Conservation (phyloP, 35 echinoderm and acorn worm genomes). For the Hemicentrotus pulcherrimus region DNA sequence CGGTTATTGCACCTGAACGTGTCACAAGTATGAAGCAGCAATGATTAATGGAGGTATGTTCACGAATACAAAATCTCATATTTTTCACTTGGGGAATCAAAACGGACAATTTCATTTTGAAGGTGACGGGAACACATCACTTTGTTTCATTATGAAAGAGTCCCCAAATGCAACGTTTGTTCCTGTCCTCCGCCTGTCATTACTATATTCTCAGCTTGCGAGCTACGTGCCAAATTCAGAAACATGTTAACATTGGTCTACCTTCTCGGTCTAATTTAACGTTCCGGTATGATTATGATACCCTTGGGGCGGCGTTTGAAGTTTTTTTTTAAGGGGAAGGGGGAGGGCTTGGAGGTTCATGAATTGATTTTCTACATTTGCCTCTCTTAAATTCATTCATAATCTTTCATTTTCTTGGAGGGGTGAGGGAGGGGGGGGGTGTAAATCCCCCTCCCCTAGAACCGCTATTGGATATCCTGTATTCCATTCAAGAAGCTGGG, state of each 20-base stretch:
- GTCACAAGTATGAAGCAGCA: background rate
- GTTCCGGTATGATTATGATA: background rate
- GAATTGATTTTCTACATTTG: too few relatives aligned
- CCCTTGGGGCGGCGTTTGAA: background rate
- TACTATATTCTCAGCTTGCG: background rate
- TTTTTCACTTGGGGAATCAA: background rate
- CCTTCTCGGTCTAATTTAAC: background rate
- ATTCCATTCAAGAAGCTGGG: background rate
- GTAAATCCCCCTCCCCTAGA: too few relatives aligned
- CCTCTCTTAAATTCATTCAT: too few relatives aligned
- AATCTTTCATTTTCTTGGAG: too few relatives aligned
- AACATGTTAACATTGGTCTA: background rate
- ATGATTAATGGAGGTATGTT: constrained; percentile 3
- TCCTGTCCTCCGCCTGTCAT: background rate
- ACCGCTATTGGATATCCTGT: background rate
- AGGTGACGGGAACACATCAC: background rate
- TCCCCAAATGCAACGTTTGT: background rate
- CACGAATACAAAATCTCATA: background rate
- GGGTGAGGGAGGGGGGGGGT: too few relatives aligned
- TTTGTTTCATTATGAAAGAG: background rate
- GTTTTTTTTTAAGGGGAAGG: too few relatives aligned
- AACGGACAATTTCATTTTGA: background rate
- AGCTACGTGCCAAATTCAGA: background rate
- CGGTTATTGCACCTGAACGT: background rate
- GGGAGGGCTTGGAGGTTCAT: too few relatives aligned